Base-by-base conservation (phyloP, 2,888 invertebrate genomes). In the Thelaira solivaga region DNA sequence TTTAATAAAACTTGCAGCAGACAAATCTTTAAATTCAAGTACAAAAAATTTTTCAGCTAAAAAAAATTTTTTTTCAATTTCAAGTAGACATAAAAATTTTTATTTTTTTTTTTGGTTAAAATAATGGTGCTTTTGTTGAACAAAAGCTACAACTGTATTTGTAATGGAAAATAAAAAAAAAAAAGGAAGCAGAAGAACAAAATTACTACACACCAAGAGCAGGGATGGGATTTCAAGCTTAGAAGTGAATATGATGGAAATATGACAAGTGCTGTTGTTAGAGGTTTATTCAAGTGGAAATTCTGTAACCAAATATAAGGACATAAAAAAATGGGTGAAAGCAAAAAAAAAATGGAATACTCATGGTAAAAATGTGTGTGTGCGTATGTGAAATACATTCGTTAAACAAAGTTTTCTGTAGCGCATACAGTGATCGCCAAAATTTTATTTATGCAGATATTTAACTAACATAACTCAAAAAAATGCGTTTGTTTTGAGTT, bases 221-320 rank as follows among this genome's bases (percentile, higher is more conserved):
- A 22, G 39, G 64, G 62, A 36, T 64, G 62, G 72, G 64, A 64
- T 64, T 72, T 53, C 43, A 39, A 47, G 26, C 47, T 39, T 34
- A 18, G 31, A 71, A 45, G 43, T 51, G 59, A 41, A 72, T 22
- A 67, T 74, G 74, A 74, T 74, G 67, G 67, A 61, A 65, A 64
- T 73, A 49, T 73, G 67, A 74, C 67, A 74, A 74, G 74, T 74
- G 74, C 67, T 68, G 67, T n/a, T n/a, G n/a, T 68, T 74, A 29
- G 36, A 61, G 74, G 74, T 55, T 74, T 68, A 74, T 53, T 68
- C 74, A 74, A 68, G 74, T 74, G 74, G 47, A 74, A 74, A 74
- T 53, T 61, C 61, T 74, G 72, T 55, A 72, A 72, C 64, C 55
- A 72, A 64, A 72, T 47, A 68, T 16, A 47, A 64, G 53, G 36